A percentile compares a stretch with the other conserved stretches of the same genome.
Conservation (phyloP, 2,888 invertebrate genomes). For the Agapostemon virescens region DNA sequence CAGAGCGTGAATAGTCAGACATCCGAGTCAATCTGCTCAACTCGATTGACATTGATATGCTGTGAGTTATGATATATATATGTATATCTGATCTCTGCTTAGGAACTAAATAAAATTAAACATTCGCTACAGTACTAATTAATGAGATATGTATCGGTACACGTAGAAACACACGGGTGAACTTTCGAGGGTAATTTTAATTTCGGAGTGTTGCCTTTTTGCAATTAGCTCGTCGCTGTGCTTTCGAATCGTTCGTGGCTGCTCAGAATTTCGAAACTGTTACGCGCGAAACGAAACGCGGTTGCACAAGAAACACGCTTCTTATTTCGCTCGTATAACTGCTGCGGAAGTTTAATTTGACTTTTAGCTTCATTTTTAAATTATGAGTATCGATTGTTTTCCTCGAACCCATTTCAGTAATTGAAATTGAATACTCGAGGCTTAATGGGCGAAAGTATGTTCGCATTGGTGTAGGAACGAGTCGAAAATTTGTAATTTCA, state of each 20-base stretch:
- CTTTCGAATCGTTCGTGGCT: slow-evolving; percentile 19
- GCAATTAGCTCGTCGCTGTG: neutral
- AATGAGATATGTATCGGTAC: slow-evolving; percentile 36
- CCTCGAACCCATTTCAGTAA: neutral
- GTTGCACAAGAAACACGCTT: neutral
- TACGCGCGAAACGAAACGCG: neutral
- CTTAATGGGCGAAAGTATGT: neutral
- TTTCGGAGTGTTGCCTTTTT: neutral
- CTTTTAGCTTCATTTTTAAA: neutral
- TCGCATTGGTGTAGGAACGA: neutral
- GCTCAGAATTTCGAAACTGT: neutral
- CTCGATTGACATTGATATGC: slow-evolving; percentile 5
- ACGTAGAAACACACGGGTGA: neutral
- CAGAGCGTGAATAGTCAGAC: slow-evolving; percentile 35
- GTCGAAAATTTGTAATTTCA: neutral
- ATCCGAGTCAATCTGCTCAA: neutral
- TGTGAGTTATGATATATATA: neutral
- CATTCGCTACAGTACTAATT: neutral
- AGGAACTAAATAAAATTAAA: slow-evolving; percentile 23
- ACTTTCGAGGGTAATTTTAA: neutral
- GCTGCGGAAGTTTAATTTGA: neutral
- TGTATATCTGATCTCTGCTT: slow-evolving; percentile 5
- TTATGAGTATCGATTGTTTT: neutral
- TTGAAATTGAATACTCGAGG: neutral
- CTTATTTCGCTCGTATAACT: neutral